Evolutionary conservation across 2,888 invertebrate species (phyloP).

Genomic region (Scaptomyza parva): DNA sequence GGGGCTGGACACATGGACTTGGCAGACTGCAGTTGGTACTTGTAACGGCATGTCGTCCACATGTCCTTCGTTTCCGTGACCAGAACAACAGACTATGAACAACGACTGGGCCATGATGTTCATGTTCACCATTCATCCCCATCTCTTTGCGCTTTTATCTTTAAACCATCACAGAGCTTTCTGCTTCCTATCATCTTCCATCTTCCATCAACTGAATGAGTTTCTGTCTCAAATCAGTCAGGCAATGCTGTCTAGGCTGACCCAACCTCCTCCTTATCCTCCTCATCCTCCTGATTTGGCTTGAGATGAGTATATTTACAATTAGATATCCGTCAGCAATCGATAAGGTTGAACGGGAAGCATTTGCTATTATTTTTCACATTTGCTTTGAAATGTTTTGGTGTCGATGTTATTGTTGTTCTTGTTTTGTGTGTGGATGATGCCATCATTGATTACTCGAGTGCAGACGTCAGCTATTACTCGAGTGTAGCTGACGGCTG

Average conservation of each 20-base stretch:
- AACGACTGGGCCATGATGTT: constrained; percentile 39
- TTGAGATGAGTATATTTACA: constrained; percentile 60
- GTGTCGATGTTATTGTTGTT: constrained; percentile 16
- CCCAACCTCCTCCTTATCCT: background rate
- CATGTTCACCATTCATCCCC: constrained; percentile 36
- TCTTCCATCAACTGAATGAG: constrained; percentile 40
- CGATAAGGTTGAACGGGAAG: constrained; percentile 50
- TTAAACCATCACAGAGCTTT: background rate
- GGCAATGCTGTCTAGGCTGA: constrained; percentile 6
- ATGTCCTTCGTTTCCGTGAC: constrained; percentile 69
- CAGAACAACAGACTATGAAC: constrained; percentile 13
- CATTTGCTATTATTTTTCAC: constrained; percentile 63
- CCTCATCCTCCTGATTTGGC: too few species aligned
- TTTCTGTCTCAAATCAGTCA: constrained; percentile 56
- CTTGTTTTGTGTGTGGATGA: constrained; percentile 15
- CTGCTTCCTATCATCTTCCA: constrained; percentile 12
- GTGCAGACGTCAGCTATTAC: constrained; percentile 74
- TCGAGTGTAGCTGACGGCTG: constrained; percentile 73
- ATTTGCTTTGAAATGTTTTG: constrained; percentile 50
- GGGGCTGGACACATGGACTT: constrained; percentile 14
- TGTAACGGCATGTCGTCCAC: constrained; percentile 62
- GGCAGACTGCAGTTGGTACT: constrained; percentile 24
- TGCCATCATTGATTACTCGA: constrained; percentile 70
- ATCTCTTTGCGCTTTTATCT: background rate
- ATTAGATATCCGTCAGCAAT: constrained; percentile 69